Conservation (phyloP, 2,888 invertebrate genomes). For the Oxycera nigricornis region DNA sequence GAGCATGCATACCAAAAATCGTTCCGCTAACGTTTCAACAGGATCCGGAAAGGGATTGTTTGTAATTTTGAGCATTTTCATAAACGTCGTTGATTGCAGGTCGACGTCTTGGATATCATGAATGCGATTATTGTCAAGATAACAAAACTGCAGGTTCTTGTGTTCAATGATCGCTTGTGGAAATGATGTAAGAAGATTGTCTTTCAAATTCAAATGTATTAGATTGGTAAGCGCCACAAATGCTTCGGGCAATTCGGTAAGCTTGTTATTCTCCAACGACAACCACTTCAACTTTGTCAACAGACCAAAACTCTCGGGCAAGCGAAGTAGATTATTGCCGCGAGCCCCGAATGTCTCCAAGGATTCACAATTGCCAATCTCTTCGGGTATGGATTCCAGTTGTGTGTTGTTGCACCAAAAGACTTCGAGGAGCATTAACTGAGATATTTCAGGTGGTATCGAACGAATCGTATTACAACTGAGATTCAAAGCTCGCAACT, state of each 20-base stretch:
- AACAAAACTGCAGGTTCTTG: slow-evolving; percentile 65
- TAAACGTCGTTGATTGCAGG: slow-evolving; percentile 55
- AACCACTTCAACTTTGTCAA: slow-evolving; percentile 70
- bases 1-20: background rate
- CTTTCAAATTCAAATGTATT: slow-evolving; percentile 70
- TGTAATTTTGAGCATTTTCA: slow-evolving; percentile 66
- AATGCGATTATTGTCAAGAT: slow-evolving; percentile 63
- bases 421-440: slow-evolving; percentile 68
- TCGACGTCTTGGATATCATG: slow-evolving; percentile 47
- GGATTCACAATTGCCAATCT: slow-evolving; percentile 67
- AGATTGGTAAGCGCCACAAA: slow-evolving; percentile 65
- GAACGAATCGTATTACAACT: slow-evolving; percentile 71
- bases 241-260: slow-evolving; percentile 64
- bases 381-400: slow-evolving; percentile 66
- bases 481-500: slow-evolving; percentile 69
- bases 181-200: slow-evolving; percentile 65
- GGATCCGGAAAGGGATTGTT: slow-evolving; percentile 63
- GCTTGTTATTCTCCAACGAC: slow-evolving; percentile 69
- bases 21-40: background rate
- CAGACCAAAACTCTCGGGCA: slow-evolving; percentile 68
- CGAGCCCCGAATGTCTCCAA: slow-evolving; percentile 73
- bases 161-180: slow-evolving; percentile 63
- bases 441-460: slow-evolving; percentile 68
- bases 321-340: slow-evolving; percentile 66
- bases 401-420: slow-evolving; percentile 73